A percentile compares a stretch with the other conserved stretches of the same genome.
phyloP scores from a whole-genome alignment of 1,140 invertebrate species.

The Nephila pilipes region DNA sequence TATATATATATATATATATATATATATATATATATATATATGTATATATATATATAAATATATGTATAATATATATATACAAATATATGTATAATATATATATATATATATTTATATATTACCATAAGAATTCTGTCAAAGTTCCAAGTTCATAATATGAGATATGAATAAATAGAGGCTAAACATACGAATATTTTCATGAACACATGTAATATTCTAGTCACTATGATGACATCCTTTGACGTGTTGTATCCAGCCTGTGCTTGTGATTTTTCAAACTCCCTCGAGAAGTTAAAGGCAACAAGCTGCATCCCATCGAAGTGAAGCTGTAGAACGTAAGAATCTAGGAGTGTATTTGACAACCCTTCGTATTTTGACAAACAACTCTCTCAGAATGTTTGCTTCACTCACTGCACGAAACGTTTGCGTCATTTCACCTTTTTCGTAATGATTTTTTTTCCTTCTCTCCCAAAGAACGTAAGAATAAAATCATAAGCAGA shows the following conservation, averaged over 20 bases:
- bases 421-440: constrained; percentile 27
- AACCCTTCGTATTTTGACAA: constrained; percentile 20
- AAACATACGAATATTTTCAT: too few relatives aligned
- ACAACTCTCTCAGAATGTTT: constrained; percentile 4
- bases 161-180: too few relatives aligned
- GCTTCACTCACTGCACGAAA: background rate
- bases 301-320: background rate
- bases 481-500: background rate
- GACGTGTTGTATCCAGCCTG: background rate
- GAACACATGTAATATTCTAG: too few relatives aligned
- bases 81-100: too few relatives aligned
- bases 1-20: too few relatives aligned
- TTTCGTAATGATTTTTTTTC: constrained; percentile 4
- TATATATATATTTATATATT: too few relatives aligned
- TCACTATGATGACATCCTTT: too few relatives aligned
- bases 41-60: too few relatives aligned
- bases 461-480: background rate
- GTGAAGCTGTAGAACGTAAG: background rate
- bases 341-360: constrained; percentile 3
- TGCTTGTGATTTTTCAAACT: background rate
- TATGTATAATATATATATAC: too few relatives aligned
- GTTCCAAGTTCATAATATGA: too few relatives aligned
- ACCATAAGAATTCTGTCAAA: too few relatives aligned
- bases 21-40: too few relatives aligned
- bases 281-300: background rate